These are phyloP conservation scores for Trichogramma evanescens DNA, from an alignment of 2,888 invertebrate genomes.

Conservation along the genomic window DNA sequence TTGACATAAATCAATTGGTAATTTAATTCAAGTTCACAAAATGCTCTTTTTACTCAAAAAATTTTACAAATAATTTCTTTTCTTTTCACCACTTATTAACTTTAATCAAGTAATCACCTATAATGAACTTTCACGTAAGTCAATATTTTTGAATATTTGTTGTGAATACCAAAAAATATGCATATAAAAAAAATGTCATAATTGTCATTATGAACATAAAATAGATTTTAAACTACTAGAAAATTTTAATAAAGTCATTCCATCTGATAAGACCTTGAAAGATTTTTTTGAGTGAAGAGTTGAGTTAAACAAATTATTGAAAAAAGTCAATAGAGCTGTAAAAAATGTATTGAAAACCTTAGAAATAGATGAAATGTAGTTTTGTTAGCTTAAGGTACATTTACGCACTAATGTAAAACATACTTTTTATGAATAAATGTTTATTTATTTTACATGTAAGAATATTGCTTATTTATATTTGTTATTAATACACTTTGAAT, in stretches of 20 bases:
- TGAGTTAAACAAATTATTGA: background rate
- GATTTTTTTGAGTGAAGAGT: conserved; percentile 10
- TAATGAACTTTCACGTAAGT: no score
- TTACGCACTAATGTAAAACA: background rate
- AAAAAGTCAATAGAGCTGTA: background rate
- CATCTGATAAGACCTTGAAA: conserved; percentile 6
- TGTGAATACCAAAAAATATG: conserved; percentile 18
- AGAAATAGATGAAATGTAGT: conserved; percentile 1
- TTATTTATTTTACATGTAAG: background rate
- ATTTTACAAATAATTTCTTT: no score
- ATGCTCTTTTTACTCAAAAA: no score
- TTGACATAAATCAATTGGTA: no score
- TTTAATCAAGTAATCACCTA: no score
- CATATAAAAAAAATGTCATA: conserved; percentile 4
- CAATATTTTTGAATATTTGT: conserved; percentile 20
- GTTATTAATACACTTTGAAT: background rate
- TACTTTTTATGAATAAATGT: background rate
- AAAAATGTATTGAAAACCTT: conserved; percentile 3
- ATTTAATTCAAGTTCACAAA: no score
- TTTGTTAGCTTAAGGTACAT: background rate
- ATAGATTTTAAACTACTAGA: background rate
- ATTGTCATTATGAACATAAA: conserved; percentile 8
- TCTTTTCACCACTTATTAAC: no score
- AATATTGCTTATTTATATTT: background rate
- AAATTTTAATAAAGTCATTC: conserved; percentile 13